A percentile compares a stretch with the other conserved stretches of the same genome.
phyloP scores from a whole-genome alignment of 1,140 invertebrate species.

The Metaphire vulgaris region DNA sequence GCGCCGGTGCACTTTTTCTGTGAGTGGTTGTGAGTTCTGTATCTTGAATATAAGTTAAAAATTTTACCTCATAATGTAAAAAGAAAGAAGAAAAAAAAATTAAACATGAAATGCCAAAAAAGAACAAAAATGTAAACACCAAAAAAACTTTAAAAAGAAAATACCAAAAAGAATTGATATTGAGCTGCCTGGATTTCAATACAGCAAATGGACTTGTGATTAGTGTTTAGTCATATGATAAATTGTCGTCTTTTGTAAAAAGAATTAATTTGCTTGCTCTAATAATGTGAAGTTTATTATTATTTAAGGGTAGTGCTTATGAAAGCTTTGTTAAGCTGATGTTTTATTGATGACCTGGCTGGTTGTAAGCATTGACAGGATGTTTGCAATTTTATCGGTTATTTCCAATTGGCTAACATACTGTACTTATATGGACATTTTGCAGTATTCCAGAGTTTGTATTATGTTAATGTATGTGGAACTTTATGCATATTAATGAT shows the following conservation, averaged over 20 bases:
- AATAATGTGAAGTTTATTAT: not conserved
- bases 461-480: not conserved
- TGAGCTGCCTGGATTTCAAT: not conserved
- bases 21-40: conserved; percentile 1
- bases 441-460: not conserved
- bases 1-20: not conserved
- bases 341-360: not conserved
- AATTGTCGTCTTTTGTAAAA: not conserved
- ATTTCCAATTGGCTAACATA: not conserved
- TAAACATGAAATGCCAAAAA: not conserved
- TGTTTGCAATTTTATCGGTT: not conserved
- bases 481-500: not conserved
- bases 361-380: not conserved
- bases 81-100: not conserved
- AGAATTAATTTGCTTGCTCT: not conserved
- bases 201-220: not conserved
- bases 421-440: not conserved
- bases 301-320: not conserved
- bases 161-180: not conserved
- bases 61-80: not conserved
- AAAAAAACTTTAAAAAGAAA: conserved; percentile 4
- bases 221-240: not conserved
- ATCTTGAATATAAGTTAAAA: conserved; percentile 3
- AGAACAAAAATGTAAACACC: not conserved
- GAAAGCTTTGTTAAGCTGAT: not conserved